phyloP scores from a whole-genome alignment of 2,113 vertebrate species.

The Microcebus murinus region DNA sequence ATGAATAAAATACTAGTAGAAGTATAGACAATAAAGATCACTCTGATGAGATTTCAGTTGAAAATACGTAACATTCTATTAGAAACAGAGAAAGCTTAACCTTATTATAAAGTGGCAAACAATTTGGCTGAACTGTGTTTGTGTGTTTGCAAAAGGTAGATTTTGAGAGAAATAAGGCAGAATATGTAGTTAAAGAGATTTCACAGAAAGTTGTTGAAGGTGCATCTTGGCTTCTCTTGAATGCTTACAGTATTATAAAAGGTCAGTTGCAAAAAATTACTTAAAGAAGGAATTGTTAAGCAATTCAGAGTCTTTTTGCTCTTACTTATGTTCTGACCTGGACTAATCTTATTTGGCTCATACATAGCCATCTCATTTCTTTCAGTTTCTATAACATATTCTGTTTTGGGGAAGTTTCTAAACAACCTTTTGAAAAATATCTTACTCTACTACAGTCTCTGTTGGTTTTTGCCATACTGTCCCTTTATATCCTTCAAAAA shows the following conservation, averaged over 20 bases:
- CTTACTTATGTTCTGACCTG: background rate
- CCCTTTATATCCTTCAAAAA: background rate
- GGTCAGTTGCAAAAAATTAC: background rate
- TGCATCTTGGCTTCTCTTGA: background rate
- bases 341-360: accelerated
- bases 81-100: background rate
- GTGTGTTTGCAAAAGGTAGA: background rate
- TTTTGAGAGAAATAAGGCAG: background rate
- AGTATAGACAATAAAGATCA: background rate
- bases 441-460: background rate
- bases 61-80: background rate
- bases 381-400: background rate
- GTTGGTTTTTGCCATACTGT: background rate
- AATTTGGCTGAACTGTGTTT: background rate
- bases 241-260: background rate
- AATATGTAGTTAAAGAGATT: background rate
- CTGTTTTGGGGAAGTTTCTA: background rate
- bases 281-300: background rate
- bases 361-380: background rate
- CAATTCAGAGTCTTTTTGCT: background rate
- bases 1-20: background rate
- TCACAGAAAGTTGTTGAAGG: background rate
- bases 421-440: background rate
- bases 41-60: background rate
- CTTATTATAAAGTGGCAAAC: background rate